phyloP scores from a whole-genome alignment of 2,888 invertebrate genomes.

The Amaurobius ferox region DNA sequence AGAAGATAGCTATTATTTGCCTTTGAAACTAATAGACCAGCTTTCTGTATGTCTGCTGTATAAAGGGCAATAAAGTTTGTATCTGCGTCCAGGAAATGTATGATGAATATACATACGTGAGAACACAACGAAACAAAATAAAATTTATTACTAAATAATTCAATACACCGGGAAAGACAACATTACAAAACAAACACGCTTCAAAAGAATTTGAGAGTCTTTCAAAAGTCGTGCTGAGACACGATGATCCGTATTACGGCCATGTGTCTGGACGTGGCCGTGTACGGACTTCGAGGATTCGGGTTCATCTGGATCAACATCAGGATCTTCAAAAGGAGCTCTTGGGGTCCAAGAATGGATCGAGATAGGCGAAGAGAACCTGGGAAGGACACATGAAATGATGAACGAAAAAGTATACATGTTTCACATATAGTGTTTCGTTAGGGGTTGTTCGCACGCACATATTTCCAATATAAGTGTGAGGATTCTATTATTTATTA shows the following conservation, averaged over 20 bases:
- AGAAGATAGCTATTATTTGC: too few relatives aligned
- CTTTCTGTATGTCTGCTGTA: too few relatives aligned
- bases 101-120: too few relatives aligned
- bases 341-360: conserved; percentile 46
- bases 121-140: too few relatives aligned
- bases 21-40: too few relatives aligned
- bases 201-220: neutral
- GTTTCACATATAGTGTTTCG: neutral
- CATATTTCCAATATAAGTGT: too few relatives aligned
- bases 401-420: neutral
- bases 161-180: too few relatives aligned
- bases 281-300: neutral
- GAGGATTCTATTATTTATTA: too few relatives aligned
- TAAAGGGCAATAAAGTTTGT: too few relatives aligned
- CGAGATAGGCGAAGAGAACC: conserved; percentile 54
- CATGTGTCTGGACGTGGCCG: conserved; percentile 24
- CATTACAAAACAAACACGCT: too few relatives aligned
- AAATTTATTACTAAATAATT: too few relatives aligned
- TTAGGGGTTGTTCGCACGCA: neutral
- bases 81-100: too few relatives aligned
- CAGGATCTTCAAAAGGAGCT: conserved; percentile 35
- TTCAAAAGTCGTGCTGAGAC: conserved; percentile 27
- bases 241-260: conserved; percentile 22
- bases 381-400: neutral
- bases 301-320: conserved; percentile 37